Percentiles rank a stretch among this genome's conserved stretches.
Evolutionary conservation across 2,888 invertebrate genomes (phyloP).

Genomic region (Clepsis dumicolana): DNA sequence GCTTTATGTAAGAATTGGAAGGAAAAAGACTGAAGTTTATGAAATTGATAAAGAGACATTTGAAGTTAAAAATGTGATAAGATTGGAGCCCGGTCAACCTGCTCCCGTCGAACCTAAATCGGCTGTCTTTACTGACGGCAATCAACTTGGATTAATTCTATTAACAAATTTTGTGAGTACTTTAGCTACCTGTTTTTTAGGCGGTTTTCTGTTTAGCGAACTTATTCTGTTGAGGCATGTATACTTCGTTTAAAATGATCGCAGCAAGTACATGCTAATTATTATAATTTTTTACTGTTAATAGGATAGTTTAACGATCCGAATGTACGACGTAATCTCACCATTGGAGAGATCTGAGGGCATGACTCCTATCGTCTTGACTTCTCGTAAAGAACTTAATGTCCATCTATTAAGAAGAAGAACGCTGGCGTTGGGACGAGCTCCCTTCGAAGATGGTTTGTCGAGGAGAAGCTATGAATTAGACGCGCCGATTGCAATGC

Average conservation of each 20-base stretch:
- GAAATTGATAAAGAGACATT: constrained; percentile 77
- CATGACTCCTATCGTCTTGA: constrained; percentile 56
- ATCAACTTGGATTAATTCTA: constrained; percentile 82
- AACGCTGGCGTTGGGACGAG: constrained; percentile 71
- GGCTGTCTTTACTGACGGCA: constrained; percentile 78
- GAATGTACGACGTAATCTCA: constrained; percentile 70
- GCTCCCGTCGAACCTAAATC: constrained; percentile 69
- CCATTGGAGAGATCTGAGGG: constrained; percentile 56
- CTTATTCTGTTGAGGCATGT: too few relatives aligned
- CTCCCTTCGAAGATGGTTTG: constrained; percentile 72
- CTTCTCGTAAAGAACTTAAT: constrained; percentile 66
- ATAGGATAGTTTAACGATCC: constrained; percentile 75
- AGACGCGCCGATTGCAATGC: constrained; percentile 84
- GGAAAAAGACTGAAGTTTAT: constrained; percentile 79
- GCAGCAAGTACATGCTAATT: too few relatives aligned
- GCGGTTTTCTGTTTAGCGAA: not conserved
- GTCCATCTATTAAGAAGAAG: constrained; percentile 74
- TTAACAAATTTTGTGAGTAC: constrained; percentile 74
- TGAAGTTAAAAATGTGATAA: constrained; percentile 67
- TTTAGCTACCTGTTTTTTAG: not conserved
- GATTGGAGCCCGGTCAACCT: constrained; percentile 67
- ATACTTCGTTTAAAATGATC: too few relatives aligned
- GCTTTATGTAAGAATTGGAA: constrained; percentile 90
- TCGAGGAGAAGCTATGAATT: constrained; percentile 67
- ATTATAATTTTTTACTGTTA: not conserved